A percentile compares a stretch with the other conserved stretches of the same genome.
phyloP scores from a whole-genome alignment of 1,140 invertebrate genomes.

The Drosophila nannoptera region DNA sequence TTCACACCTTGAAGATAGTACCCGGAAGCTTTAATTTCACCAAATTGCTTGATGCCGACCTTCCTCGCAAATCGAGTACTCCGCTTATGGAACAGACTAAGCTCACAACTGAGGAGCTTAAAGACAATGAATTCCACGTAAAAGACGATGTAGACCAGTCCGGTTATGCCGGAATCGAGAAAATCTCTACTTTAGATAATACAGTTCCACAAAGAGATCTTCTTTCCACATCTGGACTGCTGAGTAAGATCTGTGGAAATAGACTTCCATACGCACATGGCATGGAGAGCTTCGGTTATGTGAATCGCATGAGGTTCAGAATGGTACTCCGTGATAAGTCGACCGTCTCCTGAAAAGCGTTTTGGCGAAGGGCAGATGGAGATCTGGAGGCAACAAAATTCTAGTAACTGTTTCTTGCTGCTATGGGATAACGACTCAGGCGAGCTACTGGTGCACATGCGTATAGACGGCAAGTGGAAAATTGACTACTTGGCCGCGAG shows the following conservation, averaged over 20 bases:
- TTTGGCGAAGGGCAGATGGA: conserved; percentile 33
- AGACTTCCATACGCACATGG: too few species aligned
- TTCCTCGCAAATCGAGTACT: neutral
- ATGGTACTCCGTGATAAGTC: too few species aligned
- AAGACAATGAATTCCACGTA: neutral
- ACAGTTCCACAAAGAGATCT: too few species aligned
- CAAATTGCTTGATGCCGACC: conserved; percentile 15
- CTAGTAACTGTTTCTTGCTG: conserved; percentile 22
- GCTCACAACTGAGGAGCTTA: neutral
- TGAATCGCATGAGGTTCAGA: neutral
- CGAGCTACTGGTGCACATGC: conserved; percentile 33
- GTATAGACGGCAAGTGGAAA: conserved; percentile 27
- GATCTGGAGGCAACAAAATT: conserved; percentile 21
- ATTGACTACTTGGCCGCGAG: conserved; percentile 30
- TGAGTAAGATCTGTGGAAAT: too few species aligned
- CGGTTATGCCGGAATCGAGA: neutral
- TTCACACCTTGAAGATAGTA: conserved; percentile 14
- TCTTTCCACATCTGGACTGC: neutral
- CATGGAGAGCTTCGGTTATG: neutral
- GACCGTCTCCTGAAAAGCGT: too few species aligned
- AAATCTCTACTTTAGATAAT: too few species aligned
- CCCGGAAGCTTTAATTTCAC: conserved; percentile 2
- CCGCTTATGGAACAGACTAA: neutral
- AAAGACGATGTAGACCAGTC: neutral
- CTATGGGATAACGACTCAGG: conserved; percentile 30